Base-by-base conservation (phyloP, 64 coral and sea anemone genomes). In the Montipora foliosa region DNA sequence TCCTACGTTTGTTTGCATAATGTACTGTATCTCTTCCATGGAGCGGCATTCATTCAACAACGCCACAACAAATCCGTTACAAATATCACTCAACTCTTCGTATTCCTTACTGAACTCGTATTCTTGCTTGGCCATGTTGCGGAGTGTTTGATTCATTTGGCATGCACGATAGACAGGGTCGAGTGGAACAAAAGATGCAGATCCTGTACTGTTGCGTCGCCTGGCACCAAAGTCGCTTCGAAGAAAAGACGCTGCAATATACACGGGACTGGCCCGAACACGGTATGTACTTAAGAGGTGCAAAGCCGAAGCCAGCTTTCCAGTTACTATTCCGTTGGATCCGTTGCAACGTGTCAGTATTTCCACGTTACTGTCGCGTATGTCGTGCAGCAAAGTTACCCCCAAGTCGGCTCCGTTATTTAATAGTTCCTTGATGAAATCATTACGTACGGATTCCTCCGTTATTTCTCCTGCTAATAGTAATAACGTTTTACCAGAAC, bases 31-130 rank as follows among this genome's bases (percentile, higher is more conserved):
- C 51, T 89, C 87, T 62, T 89, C 24, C 71, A 89, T 66, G 19
- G 87, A 76, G 6, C 58, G 71, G 21, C 87, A 89, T 78, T 89
- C 87, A 45, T 66, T 66, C 22, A 89, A 20, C 3, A 89, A 7
- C 1, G 49, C 87, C 1, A 89, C 87, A 15, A 73, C 87, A 44
- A 89, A 78, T 10, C 60, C 50, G 7, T 78, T 75, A 19, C 87
- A 89, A 0, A 21, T 73, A 61, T 89, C 87, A 22, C 87, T 19
- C 4, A 89, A 44, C 9, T 58, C 87, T 17, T 37, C 19, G 59
- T 89, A 89, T 47, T 89, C 87, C 10, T 47, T 78, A 2, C 75
- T 75, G 49, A 89, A 77, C 4, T 89, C 87, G 24, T 89, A 89
- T 20, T 89, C 87, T 11, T 77, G 71, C 17, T 77, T 69, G 29